Conservation (phyloP, 2,888 invertebrate species). For the Ophion slaviceki region DNA sequence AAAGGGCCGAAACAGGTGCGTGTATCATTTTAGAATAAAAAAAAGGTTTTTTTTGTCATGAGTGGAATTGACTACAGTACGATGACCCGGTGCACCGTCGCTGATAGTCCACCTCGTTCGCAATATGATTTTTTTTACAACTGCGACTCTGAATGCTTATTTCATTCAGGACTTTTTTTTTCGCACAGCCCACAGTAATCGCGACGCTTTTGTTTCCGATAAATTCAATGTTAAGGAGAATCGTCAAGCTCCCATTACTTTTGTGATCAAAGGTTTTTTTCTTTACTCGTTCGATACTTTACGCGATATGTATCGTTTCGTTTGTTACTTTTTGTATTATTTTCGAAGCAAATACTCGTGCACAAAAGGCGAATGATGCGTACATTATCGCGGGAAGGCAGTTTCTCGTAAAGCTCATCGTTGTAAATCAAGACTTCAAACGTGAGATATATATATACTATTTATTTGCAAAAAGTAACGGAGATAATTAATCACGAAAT, state of each 20-base stretch:
- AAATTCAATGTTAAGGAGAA: slow-evolving; percentile 5
- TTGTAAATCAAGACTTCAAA: slow-evolving; percentile 23
- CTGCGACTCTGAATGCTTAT: slow-evolving; percentile 12
- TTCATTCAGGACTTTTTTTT: slow-evolving; percentile 1
- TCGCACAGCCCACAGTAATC: slow-evolving; percentile 2
- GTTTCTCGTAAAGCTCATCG: background rate
- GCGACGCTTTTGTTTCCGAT: slow-evolving; percentile 40
- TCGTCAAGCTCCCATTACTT: background rate
- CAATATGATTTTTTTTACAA: slow-evolving; percentile 2
- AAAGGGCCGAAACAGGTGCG: slow-evolving; percentile 11
- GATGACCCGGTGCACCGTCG: slow-evolving; percentile 75
- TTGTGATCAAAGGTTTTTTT: background rate
- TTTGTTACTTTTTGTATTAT: background rate
- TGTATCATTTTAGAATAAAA: background rate
- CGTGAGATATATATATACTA: slow-evolving; percentile 25
- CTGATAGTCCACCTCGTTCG: slow-evolving; percentile 69
- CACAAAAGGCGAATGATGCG: slow-evolving; percentile 30
- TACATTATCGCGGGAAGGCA: background rate
- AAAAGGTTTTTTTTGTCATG: background rate
- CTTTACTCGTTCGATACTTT: background rate
- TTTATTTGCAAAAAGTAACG: slow-evolving; percentile 39
- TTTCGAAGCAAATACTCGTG: background rate
- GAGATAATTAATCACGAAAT: background rate
- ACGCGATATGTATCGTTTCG: background rate
- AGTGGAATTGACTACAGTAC: slow-evolving; percentile 70